These are phyloP conservation scores for Tortrix viridana DNA, from an alignment of 2,888 invertebrate species.

Conservation along the genomic window DNA sequence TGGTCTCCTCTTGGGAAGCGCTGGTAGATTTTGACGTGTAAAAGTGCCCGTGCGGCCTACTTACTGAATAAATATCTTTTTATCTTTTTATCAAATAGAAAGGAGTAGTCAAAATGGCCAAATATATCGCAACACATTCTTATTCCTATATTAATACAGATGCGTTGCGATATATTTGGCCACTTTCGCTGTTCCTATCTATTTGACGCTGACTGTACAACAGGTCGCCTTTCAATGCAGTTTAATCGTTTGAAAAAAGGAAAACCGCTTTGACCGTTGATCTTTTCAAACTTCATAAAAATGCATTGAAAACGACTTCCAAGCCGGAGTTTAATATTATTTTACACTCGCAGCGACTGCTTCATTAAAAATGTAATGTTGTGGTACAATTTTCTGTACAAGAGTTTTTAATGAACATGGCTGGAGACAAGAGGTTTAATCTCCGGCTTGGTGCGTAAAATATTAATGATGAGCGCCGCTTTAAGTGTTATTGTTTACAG, in stretches of 20 bases:
- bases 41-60: too few relatives aligned
- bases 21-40: too few relatives aligned
- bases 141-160: too few relatives aligned
- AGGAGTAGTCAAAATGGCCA: too few relatives aligned
- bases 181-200: too few relatives aligned
- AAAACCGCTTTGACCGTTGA: background rate
- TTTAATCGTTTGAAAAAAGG: background rate
- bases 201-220: too few relatives aligned
- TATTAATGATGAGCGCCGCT: conserved; percentile 18
- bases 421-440: conserved; percentile 46
- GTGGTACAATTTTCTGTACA: conserved; percentile 47
- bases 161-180: too few relatives aligned
- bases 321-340: conserved; percentile 16
- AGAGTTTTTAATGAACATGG: conserved; percentile 48
- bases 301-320: conserved; percentile 26
- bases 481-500: conserved; percentile 5
- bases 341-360: conserved; percentile 34
- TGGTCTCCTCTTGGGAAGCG: too few relatives aligned
- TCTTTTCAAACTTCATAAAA: conserved; percentile 17
- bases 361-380: conserved; percentile 49
- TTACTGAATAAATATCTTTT: too few relatives aligned
- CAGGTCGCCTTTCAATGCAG: background rate
- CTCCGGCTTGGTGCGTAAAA: conserved; percentile 7
- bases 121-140: too few relatives aligned
- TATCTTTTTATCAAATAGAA: too few relatives aligned